Percentiles rank a stretch among this genome's conserved stretches.
These are phyloP conservation scores for Sternarchorhynchus goeldii DNA, from an alignment of 2,797 vertebrate genomes.

Conservation along the genomic window DNA sequence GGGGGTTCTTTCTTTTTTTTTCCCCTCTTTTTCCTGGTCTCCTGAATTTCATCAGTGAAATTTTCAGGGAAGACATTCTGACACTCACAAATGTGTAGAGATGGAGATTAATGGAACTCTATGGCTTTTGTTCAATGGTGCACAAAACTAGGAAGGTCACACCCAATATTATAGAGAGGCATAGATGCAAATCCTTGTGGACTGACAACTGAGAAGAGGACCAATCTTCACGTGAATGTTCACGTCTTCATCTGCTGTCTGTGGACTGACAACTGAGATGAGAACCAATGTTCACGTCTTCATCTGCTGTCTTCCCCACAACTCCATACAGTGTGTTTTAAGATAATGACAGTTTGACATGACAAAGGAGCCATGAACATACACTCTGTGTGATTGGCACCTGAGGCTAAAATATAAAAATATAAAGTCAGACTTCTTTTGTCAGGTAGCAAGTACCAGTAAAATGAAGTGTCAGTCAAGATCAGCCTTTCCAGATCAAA, in stretches of 20 bases:
- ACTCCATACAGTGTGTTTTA: neutral
- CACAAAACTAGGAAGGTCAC: neutral
- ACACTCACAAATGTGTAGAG: too few relatives aligned
- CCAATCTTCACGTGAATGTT: neutral
- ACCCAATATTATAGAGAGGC: neutral
- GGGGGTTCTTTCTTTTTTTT: neutral
- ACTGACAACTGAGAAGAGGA: neutral
- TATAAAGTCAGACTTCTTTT: neutral
- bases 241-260: too few relatives aligned
- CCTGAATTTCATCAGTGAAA: neutral
- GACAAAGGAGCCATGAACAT: neutral
- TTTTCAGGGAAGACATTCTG: too few relatives aligned
- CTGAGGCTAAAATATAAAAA: constrained; percentile 6
- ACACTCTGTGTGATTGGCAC: neutral
- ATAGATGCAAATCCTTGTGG: neutral
- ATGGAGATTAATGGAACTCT: constrained; percentile 20
- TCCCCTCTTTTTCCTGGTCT: too few relatives aligned
- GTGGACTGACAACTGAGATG: constrained; percentile 6
- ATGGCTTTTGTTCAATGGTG: neutral
- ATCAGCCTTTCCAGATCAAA: neutral
- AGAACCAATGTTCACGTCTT: neutral
- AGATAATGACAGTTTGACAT: neutral
- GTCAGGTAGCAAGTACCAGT: neutral
- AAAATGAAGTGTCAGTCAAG: constrained; percentile 6
- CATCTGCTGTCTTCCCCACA: neutral